A percentile compares a stretch with the other conserved stretches of the same genome.
Evolutionary conservation across 1,140 invertebrate species (phyloP).

Genomic region (Drosophila quadrilineata): DNA sequence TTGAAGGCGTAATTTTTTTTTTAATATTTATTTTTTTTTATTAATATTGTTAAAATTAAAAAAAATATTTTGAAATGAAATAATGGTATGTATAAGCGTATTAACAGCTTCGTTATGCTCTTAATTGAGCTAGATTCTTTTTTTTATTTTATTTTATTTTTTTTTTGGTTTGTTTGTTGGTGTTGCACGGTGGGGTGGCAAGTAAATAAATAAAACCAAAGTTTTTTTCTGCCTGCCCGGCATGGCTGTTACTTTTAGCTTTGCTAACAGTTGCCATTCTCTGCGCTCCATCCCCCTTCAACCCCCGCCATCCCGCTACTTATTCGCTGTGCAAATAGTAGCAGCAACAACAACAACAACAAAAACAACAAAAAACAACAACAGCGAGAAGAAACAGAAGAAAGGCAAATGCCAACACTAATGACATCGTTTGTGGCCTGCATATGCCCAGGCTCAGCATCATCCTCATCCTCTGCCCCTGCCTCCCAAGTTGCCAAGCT

Average conservation of each 20-base stretch:
- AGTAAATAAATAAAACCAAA: constrained; percentile 76
- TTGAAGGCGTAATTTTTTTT: not conserved
- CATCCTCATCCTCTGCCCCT: not conserved
- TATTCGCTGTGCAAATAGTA: constrained; percentile 43
- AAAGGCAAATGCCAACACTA: constrained; percentile 61
- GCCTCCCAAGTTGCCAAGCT: not conserved
- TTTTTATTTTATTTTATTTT: constrained; percentile 13
- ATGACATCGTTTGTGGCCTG: constrained; percentile 70
- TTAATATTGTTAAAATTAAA: not conserved
- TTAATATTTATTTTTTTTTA: constrained; percentile 11
- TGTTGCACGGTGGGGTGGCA: constrained; percentile 38
- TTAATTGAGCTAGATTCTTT: constrained; percentile 23
- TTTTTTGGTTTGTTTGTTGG: constrained; percentile 9
- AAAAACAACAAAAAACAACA: no score
- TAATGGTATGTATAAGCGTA: constrained; percentile 8
- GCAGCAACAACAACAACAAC: constrained; percentile 34
- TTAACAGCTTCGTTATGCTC: constrained; percentile 43
- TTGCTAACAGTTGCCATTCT: constrained; percentile 8
- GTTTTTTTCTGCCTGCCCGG: constrained; percentile 61
- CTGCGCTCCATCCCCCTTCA: not conserved
- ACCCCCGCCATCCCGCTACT: not conserved
- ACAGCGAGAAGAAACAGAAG: no score
- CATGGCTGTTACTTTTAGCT: constrained; percentile 59
- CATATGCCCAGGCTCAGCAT: constrained; percentile 7
- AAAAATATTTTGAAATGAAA: not conserved